Conservation (phyloP, 2,113 vertebrate species). For the Lathamus discolor region DNA sequence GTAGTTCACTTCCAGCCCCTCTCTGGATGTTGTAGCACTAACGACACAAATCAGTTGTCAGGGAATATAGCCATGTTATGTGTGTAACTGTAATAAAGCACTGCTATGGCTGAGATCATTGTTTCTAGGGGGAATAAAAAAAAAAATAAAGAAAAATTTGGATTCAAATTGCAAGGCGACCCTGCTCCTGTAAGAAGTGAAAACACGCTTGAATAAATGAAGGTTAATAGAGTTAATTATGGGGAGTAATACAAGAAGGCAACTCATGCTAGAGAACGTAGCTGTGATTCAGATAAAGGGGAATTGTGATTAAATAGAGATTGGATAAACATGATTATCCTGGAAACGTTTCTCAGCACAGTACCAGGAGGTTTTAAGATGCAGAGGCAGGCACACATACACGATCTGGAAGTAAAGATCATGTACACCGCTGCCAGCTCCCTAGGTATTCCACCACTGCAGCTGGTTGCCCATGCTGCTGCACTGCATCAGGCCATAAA, state of each 20-base stretch:
- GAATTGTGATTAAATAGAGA: conserved; percentile 20
- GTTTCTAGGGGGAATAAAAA: background rate
- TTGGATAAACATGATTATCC: background rate
- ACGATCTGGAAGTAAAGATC: background rate
- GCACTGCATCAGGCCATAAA: background rate
- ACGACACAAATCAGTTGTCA: background rate
- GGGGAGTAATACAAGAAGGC: background rate
- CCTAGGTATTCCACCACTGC: background rate
- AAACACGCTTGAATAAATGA: background rate
- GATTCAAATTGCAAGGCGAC: background rate
- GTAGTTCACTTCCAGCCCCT: background rate
- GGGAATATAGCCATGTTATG: background rate
- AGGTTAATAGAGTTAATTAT: conserved; percentile 38
- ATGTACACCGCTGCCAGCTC: fast-evolving
- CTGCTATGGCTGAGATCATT: background rate
- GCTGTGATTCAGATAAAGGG: conserved; percentile 2
- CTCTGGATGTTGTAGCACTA: background rate
- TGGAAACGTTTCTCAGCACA: background rate
- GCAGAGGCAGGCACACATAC: fast-evolving
- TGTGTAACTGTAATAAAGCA: background rate
- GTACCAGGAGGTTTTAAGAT: background rate
- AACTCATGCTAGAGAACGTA: background rate
- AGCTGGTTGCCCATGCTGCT: fast-evolving
- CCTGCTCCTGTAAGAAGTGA: background rate
- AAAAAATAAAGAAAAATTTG: background rate